Conservation (phyloP, 2,888 invertebrate genomes). For the Pandemis heparana region DNA sequence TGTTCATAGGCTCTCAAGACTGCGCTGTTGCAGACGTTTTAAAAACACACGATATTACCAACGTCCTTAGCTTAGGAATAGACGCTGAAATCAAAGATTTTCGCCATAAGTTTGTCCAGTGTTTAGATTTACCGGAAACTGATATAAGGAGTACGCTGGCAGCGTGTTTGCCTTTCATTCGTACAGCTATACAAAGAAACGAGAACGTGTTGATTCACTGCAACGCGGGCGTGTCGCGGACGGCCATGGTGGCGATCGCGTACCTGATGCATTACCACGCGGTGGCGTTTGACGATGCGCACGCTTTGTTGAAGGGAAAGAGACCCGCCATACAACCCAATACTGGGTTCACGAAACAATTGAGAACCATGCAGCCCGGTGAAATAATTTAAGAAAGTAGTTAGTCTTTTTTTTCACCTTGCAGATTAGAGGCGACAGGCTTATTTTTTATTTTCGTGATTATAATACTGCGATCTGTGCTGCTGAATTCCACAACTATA, state of each 20-base stretch:
- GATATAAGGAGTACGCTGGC: slow-evolving; percentile 81
- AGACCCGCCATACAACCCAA: slow-evolving; percentile 92
- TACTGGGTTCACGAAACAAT: slow-evolving; percentile 91
- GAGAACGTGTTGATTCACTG: slow-evolving; percentile 93
- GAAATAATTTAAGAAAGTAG: slow-evolving; percentile 49
- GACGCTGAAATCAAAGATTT: slow-evolving; percentile 67
- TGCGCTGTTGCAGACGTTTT: slow-evolving; percentile 88
- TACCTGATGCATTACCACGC: slow-evolving; percentile 89
- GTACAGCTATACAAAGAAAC: slow-evolving; percentile 73
- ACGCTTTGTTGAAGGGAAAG: slow-evolving; percentile 87
- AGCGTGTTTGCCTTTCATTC: slow-evolving; percentile 87
- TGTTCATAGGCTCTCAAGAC: slow-evolving; percentile 95
- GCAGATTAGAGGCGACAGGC: not conserved
- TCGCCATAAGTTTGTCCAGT: slow-evolving; percentile 85
- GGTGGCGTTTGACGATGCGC: slow-evolving; percentile 88
- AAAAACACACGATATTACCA: slow-evolving; percentile 86
- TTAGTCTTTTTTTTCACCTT: not conserved
- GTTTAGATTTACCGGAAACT: slow-evolving; percentile 91
- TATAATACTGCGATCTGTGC: too few species aligned
- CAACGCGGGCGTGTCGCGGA: slow-evolving; percentile 96
- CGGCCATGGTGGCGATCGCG: slow-evolving; percentile 91
- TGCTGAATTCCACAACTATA: too few species aligned
- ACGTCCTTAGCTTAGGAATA: slow-evolving; percentile 92
- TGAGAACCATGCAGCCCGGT: slow-evolving; percentile 71
- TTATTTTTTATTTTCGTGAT: not conserved